Percentiles rank a stretch among this genome's conserved stretches.
Conservation (phyloP, 2,797 vertebrate genomes). For the Rachycentron canadum region DNA sequence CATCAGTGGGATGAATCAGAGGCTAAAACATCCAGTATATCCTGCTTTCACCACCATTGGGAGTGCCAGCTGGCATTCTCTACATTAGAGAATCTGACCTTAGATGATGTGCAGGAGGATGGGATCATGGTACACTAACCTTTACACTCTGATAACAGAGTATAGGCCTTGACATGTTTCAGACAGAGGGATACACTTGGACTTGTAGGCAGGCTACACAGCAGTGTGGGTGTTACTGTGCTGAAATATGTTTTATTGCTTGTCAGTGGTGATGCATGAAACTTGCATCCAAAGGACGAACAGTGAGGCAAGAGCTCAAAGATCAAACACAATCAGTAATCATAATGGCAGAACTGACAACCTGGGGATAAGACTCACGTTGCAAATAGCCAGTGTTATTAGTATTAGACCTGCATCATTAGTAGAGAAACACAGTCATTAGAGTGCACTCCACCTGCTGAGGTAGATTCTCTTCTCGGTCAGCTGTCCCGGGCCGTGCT, state of each 20-base stretch:
- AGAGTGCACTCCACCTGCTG: constrained; percentile 78
- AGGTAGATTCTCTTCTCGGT: constrained; percentile 89
- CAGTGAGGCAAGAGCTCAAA: constrained; percentile 44
- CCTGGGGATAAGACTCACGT: constrained; percentile 4
- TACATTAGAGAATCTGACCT: constrained; percentile 35
- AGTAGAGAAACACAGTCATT: neutral
- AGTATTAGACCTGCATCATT: constrained; percentile 16
- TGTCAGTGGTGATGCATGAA: constrained; percentile 16
- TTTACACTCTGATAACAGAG: neutral
- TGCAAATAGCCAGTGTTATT: constrained; percentile 30
- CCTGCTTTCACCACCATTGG: constrained; percentile 37
- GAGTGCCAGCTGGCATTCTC: constrained; percentile 39
- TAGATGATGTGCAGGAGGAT: constrained; percentile 24
- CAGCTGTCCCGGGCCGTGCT: constrained; percentile 83
- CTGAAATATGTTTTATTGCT: constrained; percentile 48
- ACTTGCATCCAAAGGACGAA: constrained; percentile 8
- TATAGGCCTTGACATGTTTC: constrained; percentile 19
- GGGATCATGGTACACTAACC: constrained; percentile 38
- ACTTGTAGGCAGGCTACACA: constrained; percentile 35
- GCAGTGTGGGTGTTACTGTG: constrained; percentile 6
- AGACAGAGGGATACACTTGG: constrained; percentile 26
- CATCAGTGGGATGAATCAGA: constrained; percentile 15
- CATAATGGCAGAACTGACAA: constrained; percentile 27
- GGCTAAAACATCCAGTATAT: constrained; percentile 29
- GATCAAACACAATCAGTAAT: constrained; percentile 41